Percentiles rank a stretch among this genome's conserved stretches.
These are phyloP conservation scores for Sitodiplosis mosellana DNA, from an alignment of 1,140 invertebrate genomes.

Conservation along the genomic window DNA sequence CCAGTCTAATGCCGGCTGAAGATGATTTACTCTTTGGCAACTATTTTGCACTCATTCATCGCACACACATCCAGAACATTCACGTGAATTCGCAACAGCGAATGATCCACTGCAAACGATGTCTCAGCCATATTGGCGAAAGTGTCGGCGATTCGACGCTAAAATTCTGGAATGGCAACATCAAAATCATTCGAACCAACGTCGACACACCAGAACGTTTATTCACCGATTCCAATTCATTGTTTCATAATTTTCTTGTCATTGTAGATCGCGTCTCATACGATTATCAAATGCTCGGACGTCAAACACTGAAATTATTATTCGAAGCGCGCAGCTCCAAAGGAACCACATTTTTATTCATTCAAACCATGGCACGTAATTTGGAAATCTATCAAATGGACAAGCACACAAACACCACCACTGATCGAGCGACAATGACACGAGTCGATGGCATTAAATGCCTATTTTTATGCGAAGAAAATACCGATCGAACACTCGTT, in stretches of 20 bases:
- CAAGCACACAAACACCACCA: neutral
- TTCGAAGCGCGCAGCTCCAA: neutral
- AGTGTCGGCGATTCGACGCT: neutral
- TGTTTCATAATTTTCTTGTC: neutral
- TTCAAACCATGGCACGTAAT: neutral
- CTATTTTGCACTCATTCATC: neutral
- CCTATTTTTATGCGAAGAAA: neutral
- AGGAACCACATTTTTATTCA: neutral
- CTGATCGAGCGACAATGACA: neutral
- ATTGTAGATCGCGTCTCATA: neutral
- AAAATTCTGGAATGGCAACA: neutral
- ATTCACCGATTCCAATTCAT: neutral
- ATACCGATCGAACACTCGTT: neutral
- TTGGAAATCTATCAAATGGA: neutral
- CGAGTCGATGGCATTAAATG: neutral
- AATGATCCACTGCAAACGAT: neutral
- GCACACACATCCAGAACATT: neutral
- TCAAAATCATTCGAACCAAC: neutral
- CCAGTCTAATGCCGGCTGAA: neutral
- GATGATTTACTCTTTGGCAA: neutral
- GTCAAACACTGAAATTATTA: neutral
- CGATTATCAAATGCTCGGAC: neutral
- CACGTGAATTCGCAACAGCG: neutral
- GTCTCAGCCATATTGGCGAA: neutral
- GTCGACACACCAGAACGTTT: neutral